Evolutionary conservation across 2,113 vertebrate species (phyloP), one percentile per base, ranked within the genome.

Genomic region (Parotia lawesii): DNA sequence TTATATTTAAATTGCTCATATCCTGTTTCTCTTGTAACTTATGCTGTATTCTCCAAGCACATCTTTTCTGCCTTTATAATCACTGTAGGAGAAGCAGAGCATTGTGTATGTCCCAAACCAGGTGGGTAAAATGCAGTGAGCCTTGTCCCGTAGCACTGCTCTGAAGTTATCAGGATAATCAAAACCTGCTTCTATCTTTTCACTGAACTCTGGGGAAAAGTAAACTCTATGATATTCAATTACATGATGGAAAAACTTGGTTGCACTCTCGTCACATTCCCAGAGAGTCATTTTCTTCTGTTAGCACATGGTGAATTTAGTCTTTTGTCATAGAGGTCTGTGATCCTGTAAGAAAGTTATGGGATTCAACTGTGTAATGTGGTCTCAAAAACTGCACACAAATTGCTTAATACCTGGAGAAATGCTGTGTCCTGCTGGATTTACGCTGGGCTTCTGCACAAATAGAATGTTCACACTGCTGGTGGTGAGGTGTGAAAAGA

Each of bases 51-150:
- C 82, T 85, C 64, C 48, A 67, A 61, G 40, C 28, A 12, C 65
- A 27, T 66, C 25, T 71, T 77, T 94, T 67, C 65, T 83, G 61
- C 72, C 47, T 77, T 66, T 53, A 2, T 48, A 56, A 67, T 72
- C 64, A 45, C 67, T 86, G n/a, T 80, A 65, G 65, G 67, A 74
- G 72, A 90, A 91, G 29, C 24, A 89, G 31, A 72, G 20, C 85
- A 47, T 61, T 84, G 27, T 60, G 4, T 45, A 10, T 87, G 72
- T 81, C 79, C 58, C 73, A 72, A 83, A 90, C 6, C 90, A 96
- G 94, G 94, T 93, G 69, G 67, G 90, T 92, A 64, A 93, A 84
- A 81, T 53, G 45, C 79, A 83, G 48, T 11, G 21, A 94, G 42
- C 83, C 33, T 50, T 91, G 23, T 60, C 64, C 78, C 58, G 0